phyloP scores from a whole-genome alignment of 2,113 vertebrate species.

The Brachyhypopomus occidentalis region DNA sequence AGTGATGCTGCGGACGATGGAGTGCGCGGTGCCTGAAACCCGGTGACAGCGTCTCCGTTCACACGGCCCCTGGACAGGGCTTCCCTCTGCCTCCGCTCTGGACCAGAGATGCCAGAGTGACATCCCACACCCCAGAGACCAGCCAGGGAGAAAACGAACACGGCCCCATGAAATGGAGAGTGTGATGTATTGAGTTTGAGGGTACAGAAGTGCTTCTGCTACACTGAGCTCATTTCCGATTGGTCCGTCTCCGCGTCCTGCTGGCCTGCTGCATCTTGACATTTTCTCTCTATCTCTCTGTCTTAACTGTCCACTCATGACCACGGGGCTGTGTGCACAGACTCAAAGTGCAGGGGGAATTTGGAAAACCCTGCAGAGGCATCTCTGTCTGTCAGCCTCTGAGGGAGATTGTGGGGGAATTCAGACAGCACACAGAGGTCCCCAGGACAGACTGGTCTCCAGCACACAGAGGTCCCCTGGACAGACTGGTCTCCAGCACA shows the following conservation, averaged over 20 bases:
- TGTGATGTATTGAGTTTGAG: conserved; percentile 44
- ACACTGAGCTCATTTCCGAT: conserved; percentile 28
- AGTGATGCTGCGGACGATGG: neutral
- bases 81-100: conserved; percentile 11
- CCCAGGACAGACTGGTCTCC: too few relatives aligned
- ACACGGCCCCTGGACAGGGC: neutral
- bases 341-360: neutral
- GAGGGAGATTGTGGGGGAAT: too few relatives aligned
- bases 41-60: too few relatives aligned
- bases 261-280: conserved; percentile 21
- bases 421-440: too few relatives aligned
- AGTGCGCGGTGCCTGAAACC: too few relatives aligned
- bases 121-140: conserved; percentile 23
- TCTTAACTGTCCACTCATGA: neutral
- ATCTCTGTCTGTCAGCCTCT: neutral
- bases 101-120: conserved; percentile 23
- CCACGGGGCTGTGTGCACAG: neutral
- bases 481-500: too few relatives aligned
- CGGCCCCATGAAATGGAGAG: conserved; percentile 26
- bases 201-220: conserved; percentile 37
- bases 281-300: conserved; percentile 14
- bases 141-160: conserved; percentile 38
- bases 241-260: conserved; percentile 15
- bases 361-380: neutral
- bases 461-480: too few relatives aligned